A percentile compares a stretch with the other conserved stretches of the same genome.
phyloP scores from a whole-genome alignment of 2,888 invertebrate genomes.

The Drosophila trichaetosa region DNA sequence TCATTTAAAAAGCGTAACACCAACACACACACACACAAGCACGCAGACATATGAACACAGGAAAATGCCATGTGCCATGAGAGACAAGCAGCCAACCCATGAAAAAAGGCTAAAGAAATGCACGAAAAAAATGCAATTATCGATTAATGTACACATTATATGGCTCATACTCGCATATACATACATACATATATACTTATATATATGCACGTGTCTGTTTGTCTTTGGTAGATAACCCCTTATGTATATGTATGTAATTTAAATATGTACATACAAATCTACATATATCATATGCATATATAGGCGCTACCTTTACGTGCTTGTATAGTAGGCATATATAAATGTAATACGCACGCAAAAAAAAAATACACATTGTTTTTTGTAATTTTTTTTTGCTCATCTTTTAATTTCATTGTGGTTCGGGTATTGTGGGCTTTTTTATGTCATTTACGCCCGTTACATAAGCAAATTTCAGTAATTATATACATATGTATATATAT shows the following conservation, averaged over 20 bases:
- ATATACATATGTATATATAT: slow-evolving; percentile 38
- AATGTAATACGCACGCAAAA: slow-evolving; percentile 45
- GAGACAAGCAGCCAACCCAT: slow-evolving; percentile 65
- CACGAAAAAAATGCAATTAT: slow-evolving; percentile 77
- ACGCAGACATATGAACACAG: slow-evolving; percentile 21
- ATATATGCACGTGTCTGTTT: slow-evolving; percentile 22
- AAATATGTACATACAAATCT: slow-evolving; percentile 28
- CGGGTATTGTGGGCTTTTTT: background rate
- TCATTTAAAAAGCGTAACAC: slow-evolving; percentile 67
- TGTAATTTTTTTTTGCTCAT: slow-evolving; percentile 52
- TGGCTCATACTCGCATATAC: slow-evolving; percentile 53
- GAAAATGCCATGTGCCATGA: slow-evolving; percentile 69
- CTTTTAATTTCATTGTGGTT: slow-evolving; percentile 60
- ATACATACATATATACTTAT: slow-evolving; percentile 16
- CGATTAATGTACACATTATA: slow-evolving; percentile 80
- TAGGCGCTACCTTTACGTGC: slow-evolving; percentile 48
- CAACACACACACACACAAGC: slow-evolving; percentile 39
- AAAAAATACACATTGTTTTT: slow-evolving; percentile 38
- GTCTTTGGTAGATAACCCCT: slow-evolving; percentile 67
- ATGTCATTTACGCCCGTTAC: slow-evolving; percentile 64
- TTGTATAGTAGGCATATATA: slow-evolving; percentile 44
- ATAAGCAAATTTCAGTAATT: slow-evolving; percentile 76
- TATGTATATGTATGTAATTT: slow-evolving; percentile 64
- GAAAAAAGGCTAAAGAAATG: slow-evolving; percentile 75
- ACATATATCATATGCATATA: slow-evolving; percentile 27